Evolutionary conservation across 2,113 vertebrate genomes (phyloP), one percentile per base, ranked within the genome.

Genomic region (Junco hyemalis): DNA sequence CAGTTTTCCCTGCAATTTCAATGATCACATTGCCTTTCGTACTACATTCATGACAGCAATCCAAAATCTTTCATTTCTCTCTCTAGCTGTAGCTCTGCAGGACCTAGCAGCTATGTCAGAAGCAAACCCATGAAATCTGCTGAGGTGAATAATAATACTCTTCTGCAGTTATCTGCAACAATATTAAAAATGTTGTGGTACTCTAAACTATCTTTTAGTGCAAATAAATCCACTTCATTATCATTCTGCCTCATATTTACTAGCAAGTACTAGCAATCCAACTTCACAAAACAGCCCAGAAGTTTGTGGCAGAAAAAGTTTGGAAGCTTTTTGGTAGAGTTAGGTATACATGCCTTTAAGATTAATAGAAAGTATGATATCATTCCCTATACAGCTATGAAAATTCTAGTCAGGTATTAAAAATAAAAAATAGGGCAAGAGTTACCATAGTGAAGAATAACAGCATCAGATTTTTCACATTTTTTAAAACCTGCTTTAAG

Each of bases 181-280:
- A 26, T 85, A 53, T 40, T 90, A 65, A 74, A 84, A 64, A 59
- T 33, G 16, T 17, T 69, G 25, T 57, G 29, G 33, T 42, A 80
- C 94, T 86, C 78, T 44, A 64, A 95, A 92, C 64, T 42, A 28
- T 6, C 9, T 84, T 86, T 82, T 73, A 77, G 47, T 76, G 70
- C 44, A 81, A 92, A 93, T 90, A 94, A 84, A 86, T 65, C 91
- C 35, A 76, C 44, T 84, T 86, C 76, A 82, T 86, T 72, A 84
- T 91, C 6, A 2, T 57, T 94, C 80, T 94, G 14, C 26, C 47
- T 90, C 76, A 50, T 16, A 35, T 80, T 57, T 45, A 72, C 50
- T n/a, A 73, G n/a, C 31, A 63, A 86, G 50, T 57, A 83, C 26
- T 47, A 85, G 20, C 54, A 77, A 94, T 76, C 48, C 63, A 86